Conservation (phyloP, 2,113 vertebrate species). For the Atherinomorus stipes region DNA sequence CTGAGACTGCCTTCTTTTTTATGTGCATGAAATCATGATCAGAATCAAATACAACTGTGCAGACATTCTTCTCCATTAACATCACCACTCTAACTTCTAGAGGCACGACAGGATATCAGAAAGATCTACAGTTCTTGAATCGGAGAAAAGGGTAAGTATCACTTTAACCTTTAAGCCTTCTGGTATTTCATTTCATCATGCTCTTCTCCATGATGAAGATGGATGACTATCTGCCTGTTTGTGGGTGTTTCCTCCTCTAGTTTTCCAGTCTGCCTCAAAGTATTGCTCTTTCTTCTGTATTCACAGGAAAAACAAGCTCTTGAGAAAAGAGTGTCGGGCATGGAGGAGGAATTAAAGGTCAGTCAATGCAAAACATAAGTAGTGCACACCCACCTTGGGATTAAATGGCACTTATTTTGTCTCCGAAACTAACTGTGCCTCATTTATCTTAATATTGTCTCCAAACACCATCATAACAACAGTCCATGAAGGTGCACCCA, state of each 20-base stretch:
- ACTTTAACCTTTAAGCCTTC: constrained; percentile 1
- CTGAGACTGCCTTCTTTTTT: not conserved
- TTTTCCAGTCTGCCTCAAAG: constrained; percentile 4
- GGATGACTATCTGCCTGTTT: not conserved
- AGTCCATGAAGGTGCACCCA: constrained; percentile 16
- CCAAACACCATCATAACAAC: constrained; percentile 26
- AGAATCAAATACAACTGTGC: not conserved
- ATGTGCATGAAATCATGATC: constrained; percentile 5
- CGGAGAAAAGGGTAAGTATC: constrained; percentile 90
- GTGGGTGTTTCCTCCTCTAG: not conserved
- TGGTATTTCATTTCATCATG: constrained; percentile 20
- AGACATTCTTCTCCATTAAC: constrained; percentile 12
- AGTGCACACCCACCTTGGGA: not conserved
- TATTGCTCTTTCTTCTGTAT: constrained; percentile 13
- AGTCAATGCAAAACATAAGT: constrained; percentile 27
- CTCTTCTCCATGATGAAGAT: constrained; percentile 5
- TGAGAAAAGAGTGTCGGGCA: constrained; percentile 94
- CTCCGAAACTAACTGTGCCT: constrained; percentile 9
- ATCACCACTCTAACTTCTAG: constrained; percentile 74
- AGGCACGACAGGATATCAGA: constrained; percentile 93
- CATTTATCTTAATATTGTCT: constrained; percentile 19
- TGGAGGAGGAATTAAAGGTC: constrained; percentile 98
- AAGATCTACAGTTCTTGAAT: constrained; percentile 89
- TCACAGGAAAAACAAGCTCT: constrained; percentile 92
- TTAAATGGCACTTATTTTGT: constrained; percentile 25